Evolutionary conservation across 2,113 vertebrate species (phyloP).

Genomic region (Alosa alosa): DNA sequence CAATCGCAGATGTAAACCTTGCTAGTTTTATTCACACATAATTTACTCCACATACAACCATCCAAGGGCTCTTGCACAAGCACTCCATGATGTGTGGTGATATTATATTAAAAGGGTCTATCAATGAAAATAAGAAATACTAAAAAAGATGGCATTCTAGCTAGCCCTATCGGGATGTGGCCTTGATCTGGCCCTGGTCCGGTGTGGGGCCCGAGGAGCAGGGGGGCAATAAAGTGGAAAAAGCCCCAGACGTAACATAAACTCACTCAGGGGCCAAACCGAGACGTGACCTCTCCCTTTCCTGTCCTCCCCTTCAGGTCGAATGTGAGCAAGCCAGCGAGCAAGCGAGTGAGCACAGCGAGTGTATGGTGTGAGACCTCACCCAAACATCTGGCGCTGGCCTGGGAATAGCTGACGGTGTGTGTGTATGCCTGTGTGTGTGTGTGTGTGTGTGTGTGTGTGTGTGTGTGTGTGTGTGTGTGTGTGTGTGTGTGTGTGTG

Average conservation of each 20-base stretch:
- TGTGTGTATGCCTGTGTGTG: constrained; percentile 22
- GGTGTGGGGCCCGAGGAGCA: not conserved
- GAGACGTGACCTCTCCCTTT: constrained; percentile 13
- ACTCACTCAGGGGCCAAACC: constrained; percentile 32
- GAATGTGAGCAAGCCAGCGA: constrained; percentile 13
- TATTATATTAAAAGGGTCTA: not conserved
- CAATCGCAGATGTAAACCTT: not conserved
- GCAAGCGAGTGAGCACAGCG: not conserved
- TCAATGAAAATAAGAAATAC: not conserved
- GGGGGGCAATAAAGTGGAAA: constrained; percentile 25
- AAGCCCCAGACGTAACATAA: constrained; percentile 28
- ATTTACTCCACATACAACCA: not conserved
- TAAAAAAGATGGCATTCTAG: not conserved
- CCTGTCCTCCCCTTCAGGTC: constrained; percentile 32
- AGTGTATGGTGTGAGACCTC: constrained; percentile 26
- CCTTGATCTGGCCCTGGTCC: not conserved
- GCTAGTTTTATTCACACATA: not conserved
- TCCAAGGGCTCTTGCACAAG: not conserved
- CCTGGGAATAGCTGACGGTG: not conserved
- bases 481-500: constrained; percentile 27
- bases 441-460: constrained; percentile 29
- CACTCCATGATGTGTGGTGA: not conserved
- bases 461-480: constrained; percentile 24
- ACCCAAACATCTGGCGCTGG: constrained; percentile 5
- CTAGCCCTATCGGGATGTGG: not conserved